Percentiles rank a stretch among this genome's conserved stretches.
phyloP scores from a whole-genome alignment of 2,888 invertebrate species.

The Sinopyrophorus schimmeli region DNA sequence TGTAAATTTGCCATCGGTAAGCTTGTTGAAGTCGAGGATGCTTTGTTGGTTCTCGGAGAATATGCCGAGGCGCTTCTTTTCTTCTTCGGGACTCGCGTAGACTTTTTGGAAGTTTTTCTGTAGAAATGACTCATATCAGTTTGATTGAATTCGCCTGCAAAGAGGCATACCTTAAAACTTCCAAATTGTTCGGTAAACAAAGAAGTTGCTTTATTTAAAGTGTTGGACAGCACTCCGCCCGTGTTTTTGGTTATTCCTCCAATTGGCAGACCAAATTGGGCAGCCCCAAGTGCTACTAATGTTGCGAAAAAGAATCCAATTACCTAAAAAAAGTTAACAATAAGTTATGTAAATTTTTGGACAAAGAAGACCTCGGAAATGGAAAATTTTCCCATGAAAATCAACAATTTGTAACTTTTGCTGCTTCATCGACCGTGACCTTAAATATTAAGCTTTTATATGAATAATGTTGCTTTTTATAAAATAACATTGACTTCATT shows the following conservation, averaged over 20 bases:
- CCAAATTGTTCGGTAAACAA: constrained; percentile 20
- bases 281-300: constrained; percentile 5
- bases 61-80: constrained; percentile 47
- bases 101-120: constrained; percentile 48
- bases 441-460: too few relatives aligned
- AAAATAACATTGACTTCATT: too few relatives aligned
- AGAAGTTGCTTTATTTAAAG: background rate
- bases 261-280: background rate
- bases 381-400: too few relatives aligned
- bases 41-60: constrained; percentile 48
- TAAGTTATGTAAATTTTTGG: too few relatives aligned
- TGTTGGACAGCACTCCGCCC: background rate
- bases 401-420: too few relatives aligned
- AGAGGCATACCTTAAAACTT: constrained; percentile 17
- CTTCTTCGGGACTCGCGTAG: constrained; percentile 45
- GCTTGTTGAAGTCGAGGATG: background rate
- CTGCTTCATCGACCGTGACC: too few relatives aligned
- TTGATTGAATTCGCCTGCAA: background rate
- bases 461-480: too few relatives aligned
- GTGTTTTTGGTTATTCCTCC: background rate
- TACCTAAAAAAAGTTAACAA: too few relatives aligned
- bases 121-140: too few relatives aligned
- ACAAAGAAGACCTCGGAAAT: too few relatives aligned
- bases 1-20: background rate
- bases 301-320: background rate